A percentile compares a stretch with the other conserved stretches of the same genome.
Conservation (phyloP, 1,140 invertebrate genomes). For the Drosophila arawakana region DNA sequence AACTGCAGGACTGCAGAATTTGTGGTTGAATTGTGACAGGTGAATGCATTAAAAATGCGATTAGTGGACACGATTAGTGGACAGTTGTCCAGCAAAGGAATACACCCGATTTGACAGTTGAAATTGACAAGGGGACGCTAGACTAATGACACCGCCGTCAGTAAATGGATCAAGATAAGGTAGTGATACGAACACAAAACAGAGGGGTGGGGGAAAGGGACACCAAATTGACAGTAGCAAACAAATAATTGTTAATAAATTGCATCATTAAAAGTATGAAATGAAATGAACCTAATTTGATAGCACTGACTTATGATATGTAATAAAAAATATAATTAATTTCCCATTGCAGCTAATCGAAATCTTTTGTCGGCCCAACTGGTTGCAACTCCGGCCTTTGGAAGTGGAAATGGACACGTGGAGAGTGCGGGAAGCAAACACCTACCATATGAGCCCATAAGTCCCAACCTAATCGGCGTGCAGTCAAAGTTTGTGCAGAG, state of each 20-base stretch:
- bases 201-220: not conserved
- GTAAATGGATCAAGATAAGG: conserved; percentile 62
- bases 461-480: conserved; percentile 69
- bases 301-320: conserved; percentile 1
- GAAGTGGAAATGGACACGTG: conserved; percentile 43
- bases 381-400: conserved; percentile 36
- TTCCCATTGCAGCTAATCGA: conserved; percentile 59
- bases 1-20: conserved; percentile 34
- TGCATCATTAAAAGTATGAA: not conserved
- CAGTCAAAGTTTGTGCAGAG: conserved; percentile 72
- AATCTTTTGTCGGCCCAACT: conserved; percentile 60
- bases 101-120: not conserved
- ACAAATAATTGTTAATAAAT: conserved; percentile 67
- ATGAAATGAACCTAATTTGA: conserved; percentile 5
- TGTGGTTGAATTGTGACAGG: conserved; percentile 43
- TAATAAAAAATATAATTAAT: conserved; percentile 5
- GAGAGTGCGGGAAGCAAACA: conserved; percentile 63
- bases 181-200: conserved; percentile 1
- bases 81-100: conserved; percentile 1
- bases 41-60: conserved; percentile 52
- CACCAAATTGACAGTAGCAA: conserved; percentile 49
- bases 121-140: not conserved
- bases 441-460: conserved; percentile 49
- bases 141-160: conserved; percentile 37
- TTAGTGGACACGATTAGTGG: conserved; percentile 18